phyloP scores from a whole-genome alignment of 2,888 invertebrate genomes.

The Scaptomyza polygonia region DNA sequence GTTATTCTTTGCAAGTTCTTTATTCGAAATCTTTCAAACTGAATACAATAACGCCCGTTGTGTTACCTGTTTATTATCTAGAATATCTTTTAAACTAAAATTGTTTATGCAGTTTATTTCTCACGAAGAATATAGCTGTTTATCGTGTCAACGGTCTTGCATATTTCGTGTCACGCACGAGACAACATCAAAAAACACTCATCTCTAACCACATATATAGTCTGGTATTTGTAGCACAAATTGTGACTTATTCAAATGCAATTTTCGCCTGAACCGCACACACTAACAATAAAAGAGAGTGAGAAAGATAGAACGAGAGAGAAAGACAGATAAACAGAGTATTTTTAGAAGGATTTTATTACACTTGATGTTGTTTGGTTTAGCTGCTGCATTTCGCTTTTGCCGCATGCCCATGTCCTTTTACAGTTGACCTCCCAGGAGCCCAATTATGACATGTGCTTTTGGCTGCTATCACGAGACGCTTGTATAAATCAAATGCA shows the following conservation, averaged over 20 bases:
- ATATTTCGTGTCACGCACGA: neutral
- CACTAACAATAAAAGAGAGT: neutral
- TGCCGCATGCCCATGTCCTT: conserved; percentile 42
- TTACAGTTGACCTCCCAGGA: conserved; percentile 54
- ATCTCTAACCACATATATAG: conserved; percentile 5
- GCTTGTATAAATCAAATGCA: conserved; percentile 31
- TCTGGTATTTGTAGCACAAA: conserved; percentile 38
- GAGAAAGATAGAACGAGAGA: neutral
- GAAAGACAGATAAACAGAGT: neutral
- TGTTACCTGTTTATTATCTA: too few species aligned
- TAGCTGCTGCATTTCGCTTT: conserved; percentile 19
- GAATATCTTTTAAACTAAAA: too few species aligned
- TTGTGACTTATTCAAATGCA: conserved; percentile 56
- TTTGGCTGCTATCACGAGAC: conserved; percentile 1
- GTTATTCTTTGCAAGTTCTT: too few species aligned
- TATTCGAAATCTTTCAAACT: too few species aligned
- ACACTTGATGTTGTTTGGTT: conserved; percentile 4
- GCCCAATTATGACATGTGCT: conserved; percentile 61
- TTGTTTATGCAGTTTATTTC: too few species aligned
- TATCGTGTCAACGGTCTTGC: too few species aligned
- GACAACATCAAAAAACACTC: neutral
- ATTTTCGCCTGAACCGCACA: conserved; percentile 48
- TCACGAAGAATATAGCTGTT: too few species aligned
- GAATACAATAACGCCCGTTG: too few species aligned
- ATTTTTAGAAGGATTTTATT: conserved; percentile 16